These are phyloP conservation scores for Cepaea nemoralis DNA, from an alignment of 1,140 invertebrate species.

Conservation along the genomic window DNA sequence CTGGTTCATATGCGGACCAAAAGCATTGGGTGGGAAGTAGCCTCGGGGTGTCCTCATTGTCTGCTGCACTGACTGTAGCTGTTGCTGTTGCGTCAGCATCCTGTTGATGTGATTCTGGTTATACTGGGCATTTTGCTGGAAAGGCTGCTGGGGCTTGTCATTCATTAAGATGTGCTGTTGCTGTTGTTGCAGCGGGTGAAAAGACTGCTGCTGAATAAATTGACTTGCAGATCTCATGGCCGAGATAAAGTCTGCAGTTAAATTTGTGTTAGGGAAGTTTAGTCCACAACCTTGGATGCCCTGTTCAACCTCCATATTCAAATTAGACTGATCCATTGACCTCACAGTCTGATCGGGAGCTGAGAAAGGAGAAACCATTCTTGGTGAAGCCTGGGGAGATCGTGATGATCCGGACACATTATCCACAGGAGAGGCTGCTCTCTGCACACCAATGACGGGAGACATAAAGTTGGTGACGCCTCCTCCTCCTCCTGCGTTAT, in stretches of 20 bases:
- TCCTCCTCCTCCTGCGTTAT: conserved; percentile 1
- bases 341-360: conserved; percentile 15
- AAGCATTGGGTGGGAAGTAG: neutral
- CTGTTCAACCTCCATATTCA: conserved; percentile 28
- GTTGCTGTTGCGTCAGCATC: conserved; percentile 46
- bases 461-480: conserved; percentile 13
- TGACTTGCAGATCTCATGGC: conserved; percentile 34
- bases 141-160: conserved; percentile 1
- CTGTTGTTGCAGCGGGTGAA: conserved; percentile 48
- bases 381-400: conserved; percentile 38
- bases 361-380: conserved; percentile 24
- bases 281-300: neutral
- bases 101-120: conserved; percentile 43
- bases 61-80: conserved; percentile 44
- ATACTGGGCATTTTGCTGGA: conserved; percentile 1
- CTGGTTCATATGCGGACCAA: neutral
- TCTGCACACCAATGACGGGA: conserved; percentile 33
- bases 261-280: conserved; percentile 15
- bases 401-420: conserved; percentile 15
- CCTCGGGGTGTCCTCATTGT: conserved; percentile 22
- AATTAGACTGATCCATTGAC: conserved; percentile 38
- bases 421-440: conserved; percentile 29
- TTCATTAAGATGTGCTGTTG: conserved; percentile 34
- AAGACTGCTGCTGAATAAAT: conserved; percentile 41
- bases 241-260: conserved; percentile 25